Conservation (phyloP, 1,140 invertebrate species). For the Megalonaias nervosa region DNA sequence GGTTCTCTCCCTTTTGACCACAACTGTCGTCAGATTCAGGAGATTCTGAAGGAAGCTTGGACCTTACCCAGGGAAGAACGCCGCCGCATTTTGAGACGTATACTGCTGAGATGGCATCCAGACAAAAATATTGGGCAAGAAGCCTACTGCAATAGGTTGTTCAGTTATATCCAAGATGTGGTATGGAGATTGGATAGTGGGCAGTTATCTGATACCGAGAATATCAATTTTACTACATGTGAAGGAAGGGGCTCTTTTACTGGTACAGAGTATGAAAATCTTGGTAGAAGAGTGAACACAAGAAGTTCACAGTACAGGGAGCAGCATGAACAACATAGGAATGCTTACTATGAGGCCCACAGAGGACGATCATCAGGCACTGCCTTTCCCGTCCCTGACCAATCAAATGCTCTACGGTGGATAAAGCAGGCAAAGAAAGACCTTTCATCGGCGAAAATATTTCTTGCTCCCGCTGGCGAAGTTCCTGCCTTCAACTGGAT, state of each 20-base stretch:
- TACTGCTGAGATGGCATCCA: slow-evolving; percentile 66
- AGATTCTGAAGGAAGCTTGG: slow-evolving; percentile 42
- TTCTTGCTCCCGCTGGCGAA: slow-evolving; percentile 20
- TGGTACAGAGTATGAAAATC: not conserved
- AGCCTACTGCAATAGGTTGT: slow-evolving; percentile 52
- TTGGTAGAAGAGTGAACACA: not conserved
- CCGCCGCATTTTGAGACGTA: slow-evolving; percentile 56
- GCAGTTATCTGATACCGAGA: slow-evolving; percentile 10
- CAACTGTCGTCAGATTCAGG: slow-evolving; percentile 12
- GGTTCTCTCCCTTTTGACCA: slow-evolving; percentile 16
- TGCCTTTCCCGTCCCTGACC: slow-evolving; percentile 22
- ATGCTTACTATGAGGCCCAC: slow-evolving; percentile 4
- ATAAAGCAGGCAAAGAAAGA: slow-evolving; percentile 54
- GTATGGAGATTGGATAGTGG: slow-evolving; percentile 42
- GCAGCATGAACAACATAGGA: slow-evolving; percentile 8
- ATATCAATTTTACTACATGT: slow-evolving; percentile 20
- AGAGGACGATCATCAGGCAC: not conserved
- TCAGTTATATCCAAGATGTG: slow-evolving; percentile 45
- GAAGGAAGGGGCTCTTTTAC: not conserved
- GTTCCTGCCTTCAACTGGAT: slow-evolving; percentile 49
- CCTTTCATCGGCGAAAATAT: slow-evolving; percentile 42
- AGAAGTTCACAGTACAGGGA: not conserved
- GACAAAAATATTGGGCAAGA: slow-evolving; percentile 64
- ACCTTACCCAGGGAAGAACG: slow-evolving; percentile 45
- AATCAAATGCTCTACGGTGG: slow-evolving; percentile 45